Base-by-base conservation (phyloP, 2,113 vertebrate genomes). In the Poicephalus meyeri region DNA sequence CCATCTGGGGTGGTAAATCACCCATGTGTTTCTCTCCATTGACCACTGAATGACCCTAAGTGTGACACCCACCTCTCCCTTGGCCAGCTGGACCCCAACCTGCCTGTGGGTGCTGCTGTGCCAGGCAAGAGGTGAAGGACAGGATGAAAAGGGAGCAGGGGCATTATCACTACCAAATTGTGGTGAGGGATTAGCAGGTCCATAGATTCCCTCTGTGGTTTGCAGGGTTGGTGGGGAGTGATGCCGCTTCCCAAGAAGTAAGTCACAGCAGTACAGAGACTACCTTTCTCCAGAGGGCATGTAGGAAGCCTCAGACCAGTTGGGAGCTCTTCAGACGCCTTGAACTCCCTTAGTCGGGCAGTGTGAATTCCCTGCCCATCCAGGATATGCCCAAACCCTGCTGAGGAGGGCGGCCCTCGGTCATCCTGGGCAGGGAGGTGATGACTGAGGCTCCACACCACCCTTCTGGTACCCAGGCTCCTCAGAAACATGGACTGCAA, bases 71-170 rank as follows among this genome's bases (percentile, higher is more conserved):
- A 29, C 35, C 35, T 89, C 35, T 80, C 24, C 29, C 37, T 7
- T 19, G n/a, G 31, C n/a, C 35, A 52, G 58, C 9, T 1, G 15
- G 80, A 41, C 42, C 47, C 80, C 3, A 1, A 28, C 20, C 26
- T 16, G 4, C 28, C 19, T 42, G 12, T 31, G 20, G 26, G 23
- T 47, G 44, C 72, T 83, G 72, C 23, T 44, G 17, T 42, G 39
- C 1, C 4, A 80, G 35, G 49, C 0, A 0, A 28, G 33, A 70
- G 60, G 20, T 2, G 2, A 80, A 80, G 31, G 42, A 35, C 23
- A 35, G 42, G 29, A 53, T 42, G 64, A 18, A 60, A 88, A 89
- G 10, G 13, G 25, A 46, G 21, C 18, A n/a, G 31, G 16, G 23
- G 14, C 26, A 39, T 63, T 35, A 49, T 37, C 33, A 61, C 13